Conservation (phyloP, 1,140 invertebrate genomes). For the Papilio polytes region DNA sequence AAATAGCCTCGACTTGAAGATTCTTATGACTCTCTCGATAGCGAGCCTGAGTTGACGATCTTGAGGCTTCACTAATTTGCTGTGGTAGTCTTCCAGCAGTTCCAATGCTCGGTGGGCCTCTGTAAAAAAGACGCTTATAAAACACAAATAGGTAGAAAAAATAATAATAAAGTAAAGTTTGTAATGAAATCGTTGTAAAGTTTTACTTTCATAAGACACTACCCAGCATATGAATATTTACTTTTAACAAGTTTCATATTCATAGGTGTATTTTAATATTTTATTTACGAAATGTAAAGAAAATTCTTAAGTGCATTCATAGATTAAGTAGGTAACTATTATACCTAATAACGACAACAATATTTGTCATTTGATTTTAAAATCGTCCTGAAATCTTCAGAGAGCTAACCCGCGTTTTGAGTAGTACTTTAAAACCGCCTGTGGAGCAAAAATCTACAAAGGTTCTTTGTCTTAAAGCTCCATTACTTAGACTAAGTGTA, state of each 20-base stretch:
- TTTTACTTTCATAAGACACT: too few species aligned
- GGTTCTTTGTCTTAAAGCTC: conserved; percentile 4
- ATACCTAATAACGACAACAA: not conserved
- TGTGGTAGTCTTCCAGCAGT: conserved; percentile 98
- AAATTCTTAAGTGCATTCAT: too few species aligned
- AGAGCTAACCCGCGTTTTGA: not conserved
- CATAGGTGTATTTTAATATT: too few species aligned
- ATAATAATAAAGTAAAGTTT: too few species aligned
- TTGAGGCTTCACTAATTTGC: conserved; percentile 94
- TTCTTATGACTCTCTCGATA: conserved; percentile 98
- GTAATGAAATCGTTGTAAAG: too few species aligned
- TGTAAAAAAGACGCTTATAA: conserved; percentile 78
- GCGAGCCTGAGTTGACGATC: conserved; percentile 97
- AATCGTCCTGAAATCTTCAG: not conserved
- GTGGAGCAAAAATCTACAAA: conserved; percentile 18
- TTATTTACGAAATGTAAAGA: too few species aligned
- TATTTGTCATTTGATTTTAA: not conserved
- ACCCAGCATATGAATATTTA: too few species aligned
- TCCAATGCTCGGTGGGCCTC: conserved; percentile 98
- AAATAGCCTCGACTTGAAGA: conserved; percentile 98
- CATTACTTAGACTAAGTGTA: conserved; percentile 4
- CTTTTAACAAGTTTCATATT: too few species aligned
- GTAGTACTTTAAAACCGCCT: conserved; percentile 16
- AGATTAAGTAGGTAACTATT: too few species aligned
- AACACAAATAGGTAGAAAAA: too few species aligned